phyloP scores from a whole-genome alignment of 2,797 vertebrate species.

The Prunella strophiata region DNA sequence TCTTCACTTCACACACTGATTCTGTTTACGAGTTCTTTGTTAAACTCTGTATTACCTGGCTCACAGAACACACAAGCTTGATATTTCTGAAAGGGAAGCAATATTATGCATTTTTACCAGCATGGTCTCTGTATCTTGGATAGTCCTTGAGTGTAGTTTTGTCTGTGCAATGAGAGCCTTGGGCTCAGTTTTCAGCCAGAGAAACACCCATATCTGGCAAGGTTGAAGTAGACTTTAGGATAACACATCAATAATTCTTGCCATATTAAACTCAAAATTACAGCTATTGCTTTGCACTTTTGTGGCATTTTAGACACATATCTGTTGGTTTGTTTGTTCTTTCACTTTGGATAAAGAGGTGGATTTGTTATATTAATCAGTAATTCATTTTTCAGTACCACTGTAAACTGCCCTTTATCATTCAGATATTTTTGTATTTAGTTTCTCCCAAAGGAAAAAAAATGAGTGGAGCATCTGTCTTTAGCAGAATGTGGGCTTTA shows the following conservation, averaged over 20 bases:
- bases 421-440: neutral
- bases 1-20: neutral
- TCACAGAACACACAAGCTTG: neutral
- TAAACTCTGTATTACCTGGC: neutral
- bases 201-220: neutral
- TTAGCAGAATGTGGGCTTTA: neutral
- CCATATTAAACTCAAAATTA: neutral
- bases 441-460: neutral
- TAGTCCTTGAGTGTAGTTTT: neutral
- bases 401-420: neutral
- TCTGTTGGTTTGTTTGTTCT: neutral
- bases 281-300: neutral
- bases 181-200: neutral
- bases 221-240: neutral
- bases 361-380: neutral
- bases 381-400: neutral
- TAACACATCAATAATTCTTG: neutral
- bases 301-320: neutral
- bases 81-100: neutral
- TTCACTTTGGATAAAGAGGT: neutral
- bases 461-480: neutral
- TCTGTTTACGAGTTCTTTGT: neutral
- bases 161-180: neutral
- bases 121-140: neutral
- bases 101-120: neutral